These are phyloP conservation scores for Pseudachorutes palmiensis DNA, from an alignment of 1,140 invertebrate genomes.

Conservation along the genomic window DNA sequence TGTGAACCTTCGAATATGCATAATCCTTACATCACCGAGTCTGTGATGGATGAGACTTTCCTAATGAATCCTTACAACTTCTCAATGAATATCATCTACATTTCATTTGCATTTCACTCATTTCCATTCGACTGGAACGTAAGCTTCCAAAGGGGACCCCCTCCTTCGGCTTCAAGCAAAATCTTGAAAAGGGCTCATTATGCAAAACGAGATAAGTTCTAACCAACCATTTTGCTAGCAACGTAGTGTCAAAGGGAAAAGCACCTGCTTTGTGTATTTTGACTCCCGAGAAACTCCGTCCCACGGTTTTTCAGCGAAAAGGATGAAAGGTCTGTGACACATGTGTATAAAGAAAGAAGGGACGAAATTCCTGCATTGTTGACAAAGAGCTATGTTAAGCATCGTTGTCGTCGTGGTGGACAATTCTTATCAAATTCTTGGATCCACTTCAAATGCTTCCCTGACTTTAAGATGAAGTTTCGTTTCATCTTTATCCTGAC, in stretches of 20 bases:
- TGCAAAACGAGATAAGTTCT: neutral
- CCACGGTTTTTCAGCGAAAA: too few relatives aligned
- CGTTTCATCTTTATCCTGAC: neutral
- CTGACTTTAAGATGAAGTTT: neutral
- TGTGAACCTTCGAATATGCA: too few relatives aligned
- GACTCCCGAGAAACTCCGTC: neutral
- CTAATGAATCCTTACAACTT: constrained; percentile 4
- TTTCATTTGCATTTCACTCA: constrained; percentile 6
- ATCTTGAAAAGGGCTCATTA: neutral
- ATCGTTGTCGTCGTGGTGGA: too few relatives aligned
- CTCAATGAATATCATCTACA: neutral
- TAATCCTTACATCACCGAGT: too few relatives aligned
- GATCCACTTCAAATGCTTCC: too few relatives aligned
- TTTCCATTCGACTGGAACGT: neutral
- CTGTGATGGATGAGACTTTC: neutral
- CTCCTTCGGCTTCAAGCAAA: neutral
- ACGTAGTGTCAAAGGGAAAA: neutral
- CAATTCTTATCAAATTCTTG: too few relatives aligned
- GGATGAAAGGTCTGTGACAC: too few relatives aligned
- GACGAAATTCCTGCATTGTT: too few relatives aligned
- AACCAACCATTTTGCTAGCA: neutral
- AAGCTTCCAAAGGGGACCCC: neutral
- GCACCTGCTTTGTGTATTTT: neutral
- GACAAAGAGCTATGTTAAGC: too few relatives aligned
- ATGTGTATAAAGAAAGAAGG: too few relatives aligned